These are phyloP conservation scores for Ataeniobius toweri DNA, from an alignment of 2,797 vertebrate species.

Conservation along the genomic window DNA sequence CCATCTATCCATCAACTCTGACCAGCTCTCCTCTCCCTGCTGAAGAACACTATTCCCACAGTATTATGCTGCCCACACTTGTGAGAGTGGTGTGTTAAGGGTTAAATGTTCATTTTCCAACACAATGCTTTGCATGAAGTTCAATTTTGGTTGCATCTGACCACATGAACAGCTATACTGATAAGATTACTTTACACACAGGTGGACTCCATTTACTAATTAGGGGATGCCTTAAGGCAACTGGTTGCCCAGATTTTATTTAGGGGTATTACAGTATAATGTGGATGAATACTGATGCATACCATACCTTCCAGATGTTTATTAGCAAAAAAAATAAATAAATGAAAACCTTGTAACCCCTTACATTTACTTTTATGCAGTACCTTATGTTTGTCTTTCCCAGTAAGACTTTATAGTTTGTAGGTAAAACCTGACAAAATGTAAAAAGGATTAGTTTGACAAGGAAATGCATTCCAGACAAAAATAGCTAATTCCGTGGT, in stretches of 20 bases:
- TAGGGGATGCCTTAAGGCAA: background rate
- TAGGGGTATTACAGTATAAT: background rate
- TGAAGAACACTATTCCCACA: background rate
- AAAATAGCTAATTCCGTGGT: conserved; percentile 61
- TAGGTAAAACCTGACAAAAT: background rate
- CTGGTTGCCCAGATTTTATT: background rate
- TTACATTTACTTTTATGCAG: background rate
- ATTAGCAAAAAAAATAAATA: background rate
- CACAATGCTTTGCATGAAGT: background rate
- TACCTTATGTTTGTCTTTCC: background rate
- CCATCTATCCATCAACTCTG: background rate
- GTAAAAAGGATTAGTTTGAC: background rate
- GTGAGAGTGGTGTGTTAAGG: background rate
- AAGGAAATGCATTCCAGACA: conserved; percentile 12
- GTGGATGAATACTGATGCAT: background rate
- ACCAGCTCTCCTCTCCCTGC: background rate
- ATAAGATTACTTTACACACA: background rate
- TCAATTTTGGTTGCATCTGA: background rate
- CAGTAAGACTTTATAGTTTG: background rate
- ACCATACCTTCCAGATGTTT: background rate
- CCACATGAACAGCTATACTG: background rate
- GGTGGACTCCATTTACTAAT: background rate
- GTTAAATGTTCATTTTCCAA: background rate
- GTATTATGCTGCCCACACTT: background rate
- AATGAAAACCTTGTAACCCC: background rate